Conservation (phyloP, 2,113 vertebrate genomes). For the Corythaixoides concolor region DNA sequence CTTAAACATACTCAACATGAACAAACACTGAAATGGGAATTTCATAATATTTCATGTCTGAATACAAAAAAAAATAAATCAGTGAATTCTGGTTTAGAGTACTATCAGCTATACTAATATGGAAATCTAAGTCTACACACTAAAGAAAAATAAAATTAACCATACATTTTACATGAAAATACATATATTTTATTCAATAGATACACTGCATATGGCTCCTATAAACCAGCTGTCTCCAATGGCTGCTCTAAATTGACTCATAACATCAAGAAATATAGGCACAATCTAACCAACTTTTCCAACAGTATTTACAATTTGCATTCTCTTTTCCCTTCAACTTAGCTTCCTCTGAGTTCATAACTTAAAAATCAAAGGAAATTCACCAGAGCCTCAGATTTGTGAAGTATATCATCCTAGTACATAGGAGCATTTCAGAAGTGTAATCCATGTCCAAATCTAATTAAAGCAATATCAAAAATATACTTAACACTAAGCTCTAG, state of each 20-base stretch:
- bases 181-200: background rate
- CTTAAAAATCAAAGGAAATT: background rate
- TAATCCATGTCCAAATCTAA: constrained; percentile 54
- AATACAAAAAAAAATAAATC: background rate
- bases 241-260: background rate
- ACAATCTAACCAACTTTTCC: background rate
- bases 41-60: background rate
- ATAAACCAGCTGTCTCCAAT: background rate
- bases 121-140: background rate
- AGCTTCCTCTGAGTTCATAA: background rate
- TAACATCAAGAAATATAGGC: background rate
- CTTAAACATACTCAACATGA: background rate
- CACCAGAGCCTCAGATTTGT: background rate
- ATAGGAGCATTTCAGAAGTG: background rate
- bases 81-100: background rate
- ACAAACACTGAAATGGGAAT: background rate
- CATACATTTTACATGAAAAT: background rate
- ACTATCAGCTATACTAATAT: background rate
- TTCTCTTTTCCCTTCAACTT: background rate
- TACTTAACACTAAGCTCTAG: background rate
- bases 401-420: background rate
- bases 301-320: background rate
- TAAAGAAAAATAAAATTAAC: background rate
- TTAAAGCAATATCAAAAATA: constrained; percentile 9
- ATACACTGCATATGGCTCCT: background rate